Evolutionary conservation across 2,113 vertebrate genomes (phyloP).

Genomic region (Chaetodon auriga): DNA sequence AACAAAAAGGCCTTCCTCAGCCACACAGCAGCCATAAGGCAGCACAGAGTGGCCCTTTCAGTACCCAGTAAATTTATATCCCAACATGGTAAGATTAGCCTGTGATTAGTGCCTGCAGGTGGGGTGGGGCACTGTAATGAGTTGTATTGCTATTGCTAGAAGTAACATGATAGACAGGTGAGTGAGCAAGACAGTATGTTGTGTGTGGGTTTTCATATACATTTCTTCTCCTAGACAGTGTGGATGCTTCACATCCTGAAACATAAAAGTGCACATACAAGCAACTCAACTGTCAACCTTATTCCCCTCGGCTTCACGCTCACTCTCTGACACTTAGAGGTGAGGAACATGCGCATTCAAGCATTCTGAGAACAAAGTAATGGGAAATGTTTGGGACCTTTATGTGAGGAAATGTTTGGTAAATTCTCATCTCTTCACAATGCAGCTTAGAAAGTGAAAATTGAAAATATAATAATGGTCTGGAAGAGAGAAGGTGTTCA

Average conservation of each 20-base stretch:
- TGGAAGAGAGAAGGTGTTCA: too few species aligned
- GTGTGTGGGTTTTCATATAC: constrained; percentile 20
- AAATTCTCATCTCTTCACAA: background rate
- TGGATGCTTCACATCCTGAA: constrained; percentile 32
- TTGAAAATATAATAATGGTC: background rate
- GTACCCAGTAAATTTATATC: constrained; percentile 67
- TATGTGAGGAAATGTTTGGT: background rate
- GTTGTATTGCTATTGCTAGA: constrained; percentile 11
- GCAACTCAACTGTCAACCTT: constrained; percentile 24
- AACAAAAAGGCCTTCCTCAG: constrained; percentile 37
- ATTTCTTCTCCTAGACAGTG: constrained; percentile 24
- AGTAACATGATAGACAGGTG: constrained; percentile 36
- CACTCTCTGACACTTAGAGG: constrained; percentile 5
- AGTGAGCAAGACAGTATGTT: constrained; percentile 34
- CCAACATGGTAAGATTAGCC: constrained; percentile 70
- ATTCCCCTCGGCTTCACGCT: background rate
- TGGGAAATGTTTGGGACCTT: constrained; percentile 11
- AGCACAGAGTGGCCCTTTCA: constrained; percentile 73
- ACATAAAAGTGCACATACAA: constrained; percentile 41
- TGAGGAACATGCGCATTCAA: constrained; percentile 27
- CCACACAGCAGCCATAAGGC: constrained; percentile 64
- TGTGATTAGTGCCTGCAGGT: constrained; percentile 66
- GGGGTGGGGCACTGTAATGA: constrained; percentile 57
- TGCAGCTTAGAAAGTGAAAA: background rate
- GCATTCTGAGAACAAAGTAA: constrained; percentile 49